Conservation (phyloP, 2,888 invertebrate genomes). For the Autographa pulchrina region DNA sequence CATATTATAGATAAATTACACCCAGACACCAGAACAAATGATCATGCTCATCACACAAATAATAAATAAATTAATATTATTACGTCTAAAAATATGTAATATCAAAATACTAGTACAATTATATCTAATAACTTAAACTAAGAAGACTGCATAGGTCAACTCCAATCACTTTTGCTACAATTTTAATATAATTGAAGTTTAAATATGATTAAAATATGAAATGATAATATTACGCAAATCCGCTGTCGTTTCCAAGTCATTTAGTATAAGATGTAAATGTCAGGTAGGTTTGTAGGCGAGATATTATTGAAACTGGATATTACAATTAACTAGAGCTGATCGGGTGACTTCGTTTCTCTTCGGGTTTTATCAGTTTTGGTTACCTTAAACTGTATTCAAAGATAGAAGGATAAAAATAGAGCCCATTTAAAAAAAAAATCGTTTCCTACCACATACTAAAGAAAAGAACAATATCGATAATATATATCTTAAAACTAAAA, state of each 20-base stretch:
- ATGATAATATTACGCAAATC: constrained; percentile 7
- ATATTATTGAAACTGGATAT: constrained; percentile 3
- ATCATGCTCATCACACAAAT: too few species aligned
- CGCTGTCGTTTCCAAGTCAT: background rate
- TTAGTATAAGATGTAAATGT: constrained; percentile 6
- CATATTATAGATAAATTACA: too few species aligned
- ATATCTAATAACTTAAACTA: background rate
- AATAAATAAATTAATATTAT: too few species aligned
- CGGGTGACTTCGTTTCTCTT: constrained; percentile 1
- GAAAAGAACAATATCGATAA: too few species aligned
- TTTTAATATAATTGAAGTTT: background rate
- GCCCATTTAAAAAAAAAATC: too few species aligned
- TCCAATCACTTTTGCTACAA: background rate
- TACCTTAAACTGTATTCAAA: too few species aligned
- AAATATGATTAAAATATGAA: background rate
- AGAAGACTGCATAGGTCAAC: constrained; percentile 1
- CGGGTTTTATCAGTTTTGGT: background rate
- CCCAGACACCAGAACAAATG: too few species aligned
- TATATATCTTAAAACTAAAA: too few species aligned
- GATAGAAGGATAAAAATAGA: too few species aligned
- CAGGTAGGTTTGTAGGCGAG: constrained; percentile 2
- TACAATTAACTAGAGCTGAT: background rate
- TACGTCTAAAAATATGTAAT: too few species aligned
- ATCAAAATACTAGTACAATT: too few species aligned
- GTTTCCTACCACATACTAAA: too few species aligned